phyloP scores from a whole-genome alignment of 2,113 vertebrate species.

The Hirundichthys speculiger region DNA sequence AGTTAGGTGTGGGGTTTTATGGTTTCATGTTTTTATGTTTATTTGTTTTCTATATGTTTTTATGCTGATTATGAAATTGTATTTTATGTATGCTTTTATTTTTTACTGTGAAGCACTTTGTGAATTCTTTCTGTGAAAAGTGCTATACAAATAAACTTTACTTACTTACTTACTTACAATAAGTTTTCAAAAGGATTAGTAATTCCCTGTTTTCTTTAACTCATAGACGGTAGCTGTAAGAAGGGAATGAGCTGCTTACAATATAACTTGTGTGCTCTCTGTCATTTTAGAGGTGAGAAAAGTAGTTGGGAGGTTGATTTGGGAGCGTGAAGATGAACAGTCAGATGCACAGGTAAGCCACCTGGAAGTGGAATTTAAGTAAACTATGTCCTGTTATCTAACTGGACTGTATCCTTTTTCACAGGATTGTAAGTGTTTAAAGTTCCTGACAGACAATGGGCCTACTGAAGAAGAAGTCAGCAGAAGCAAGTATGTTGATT shows the following conservation, averaged over 20 bases:
- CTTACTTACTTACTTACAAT: not conserved
- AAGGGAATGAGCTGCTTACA: not conserved
- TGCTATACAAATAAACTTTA: too few relatives aligned
- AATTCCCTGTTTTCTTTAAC: not conserved
- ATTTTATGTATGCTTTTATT: too few relatives aligned
- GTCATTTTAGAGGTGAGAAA: conserved; percentile 74
- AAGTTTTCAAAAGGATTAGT: not conserved
- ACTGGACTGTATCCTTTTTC: not conserved
- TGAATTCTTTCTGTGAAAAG: too few relatives aligned
- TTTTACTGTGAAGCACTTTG: too few relatives aligned
- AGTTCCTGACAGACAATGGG: conserved; percentile 15
- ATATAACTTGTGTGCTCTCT: not conserved
- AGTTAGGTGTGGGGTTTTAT: too few relatives aligned
- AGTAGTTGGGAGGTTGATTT: conserved; percentile 77
- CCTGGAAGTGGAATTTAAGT: not conserved
- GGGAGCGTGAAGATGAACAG: conserved; percentile 71
- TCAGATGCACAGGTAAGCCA: conserved; percentile 22
- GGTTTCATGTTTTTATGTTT: too few relatives aligned
- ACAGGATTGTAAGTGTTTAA: conserved; percentile 15
- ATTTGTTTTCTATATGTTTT: too few relatives aligned
- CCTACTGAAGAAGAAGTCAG: conserved; percentile 11
- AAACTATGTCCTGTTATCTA: not conserved
- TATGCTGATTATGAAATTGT: too few relatives aligned
- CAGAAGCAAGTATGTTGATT: conserved; percentile 27
- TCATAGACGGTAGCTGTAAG: not conserved